These are phyloP conservation scores for Lethrus apterus DNA, from an alignment of 1,140 invertebrate genomes.

Conservation along the genomic window DNA sequence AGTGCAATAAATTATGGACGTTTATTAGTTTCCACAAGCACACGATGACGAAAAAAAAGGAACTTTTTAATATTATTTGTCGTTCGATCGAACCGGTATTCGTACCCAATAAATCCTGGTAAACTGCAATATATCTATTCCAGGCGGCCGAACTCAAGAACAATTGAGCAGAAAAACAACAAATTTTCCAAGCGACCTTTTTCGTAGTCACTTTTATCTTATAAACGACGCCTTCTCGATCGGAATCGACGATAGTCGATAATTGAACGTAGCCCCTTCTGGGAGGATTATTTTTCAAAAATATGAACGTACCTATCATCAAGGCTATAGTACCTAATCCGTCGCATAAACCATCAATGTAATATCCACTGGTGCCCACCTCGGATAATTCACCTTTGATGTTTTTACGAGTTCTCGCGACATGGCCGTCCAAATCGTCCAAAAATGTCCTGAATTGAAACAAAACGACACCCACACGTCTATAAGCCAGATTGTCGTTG, in stretches of 20 bases:
- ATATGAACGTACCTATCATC: constrained; percentile 56
- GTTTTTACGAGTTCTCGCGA: constrained; percentile 61
- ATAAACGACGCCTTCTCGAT: constrained; percentile 49
- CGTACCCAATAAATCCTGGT: constrained; percentile 65
- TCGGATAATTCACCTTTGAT: constrained; percentile 64
- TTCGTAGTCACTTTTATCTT: constrained; percentile 57
- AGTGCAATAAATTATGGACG: constrained; percentile 69
- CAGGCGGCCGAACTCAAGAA: constrained; percentile 64
- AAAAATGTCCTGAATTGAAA: constrained; percentile 71
- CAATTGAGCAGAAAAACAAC: constrained; percentile 61
- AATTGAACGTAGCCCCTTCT: constrained; percentile 58
- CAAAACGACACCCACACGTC: constrained; percentile 60
- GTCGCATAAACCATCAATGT: constrained; percentile 68
- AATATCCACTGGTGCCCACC: constrained; percentile 62
- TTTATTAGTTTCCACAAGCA: constrained; percentile 73
- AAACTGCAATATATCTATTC: constrained; percentile 73
- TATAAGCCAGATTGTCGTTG: constrained; percentile 55
- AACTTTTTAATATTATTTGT: constrained; percentile 52
- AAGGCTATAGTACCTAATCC: constrained; percentile 61
- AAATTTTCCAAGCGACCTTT: constrained; percentile 55
- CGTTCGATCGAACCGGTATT: constrained; percentile 42
- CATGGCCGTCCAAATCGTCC: constrained; percentile 72
- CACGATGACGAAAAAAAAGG: constrained; percentile 63
- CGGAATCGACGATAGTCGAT: constrained; percentile 43
- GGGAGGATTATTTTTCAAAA: constrained; percentile 59